These are phyloP conservation scores for Trematomus loennbergii DNA, from an alignment of 2,113 vertebrate genomes.

Conservation along the genomic window DNA sequence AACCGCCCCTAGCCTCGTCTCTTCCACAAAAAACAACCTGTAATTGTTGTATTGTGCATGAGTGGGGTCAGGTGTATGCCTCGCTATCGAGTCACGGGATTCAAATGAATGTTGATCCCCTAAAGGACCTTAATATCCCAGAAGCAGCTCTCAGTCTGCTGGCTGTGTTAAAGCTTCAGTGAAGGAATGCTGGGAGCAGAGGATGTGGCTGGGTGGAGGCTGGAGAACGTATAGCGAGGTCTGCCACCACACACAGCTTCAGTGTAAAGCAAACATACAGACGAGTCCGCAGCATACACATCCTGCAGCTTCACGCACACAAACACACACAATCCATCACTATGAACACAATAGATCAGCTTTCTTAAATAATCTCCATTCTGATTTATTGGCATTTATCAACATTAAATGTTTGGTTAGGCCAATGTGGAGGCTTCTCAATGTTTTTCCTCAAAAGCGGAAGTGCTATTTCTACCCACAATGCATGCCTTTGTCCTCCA, in stretches of 20 bases:
- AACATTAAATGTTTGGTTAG: conserved; percentile 50
- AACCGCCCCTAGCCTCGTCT: background rate
- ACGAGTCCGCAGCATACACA: conserved; percentile 64
- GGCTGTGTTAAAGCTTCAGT: background rate
- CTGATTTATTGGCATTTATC: conserved; percentile 44
- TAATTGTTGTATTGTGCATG: background rate
- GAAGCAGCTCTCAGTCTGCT: background rate
- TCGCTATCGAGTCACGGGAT: background rate
- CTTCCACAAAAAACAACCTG: background rate
- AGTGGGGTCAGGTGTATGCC: background rate
- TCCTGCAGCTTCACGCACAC: conserved; percentile 52
- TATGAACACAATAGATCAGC: conserved; percentile 31
- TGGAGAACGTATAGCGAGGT: conserved; percentile 42
- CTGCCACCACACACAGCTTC: conserved; percentile 26
- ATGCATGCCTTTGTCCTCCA: conserved; percentile 68
- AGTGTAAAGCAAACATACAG: conserved; percentile 72
- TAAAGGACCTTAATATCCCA: background rate
- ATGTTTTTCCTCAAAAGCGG: conserved; percentile 64
- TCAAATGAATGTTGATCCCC: background rate
- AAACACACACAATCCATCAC: background rate
- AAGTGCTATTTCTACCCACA: conserved; percentile 66
- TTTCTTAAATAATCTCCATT: conserved; percentile 55
- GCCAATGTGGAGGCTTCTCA: conserved; percentile 14
- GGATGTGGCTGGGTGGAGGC: conserved; percentile 54
- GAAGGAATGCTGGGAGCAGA: conserved; percentile 60